Evolutionary conservation across 2,113 vertebrate genomes (phyloP).

Genomic region (Apteryx mantelli): DNA sequence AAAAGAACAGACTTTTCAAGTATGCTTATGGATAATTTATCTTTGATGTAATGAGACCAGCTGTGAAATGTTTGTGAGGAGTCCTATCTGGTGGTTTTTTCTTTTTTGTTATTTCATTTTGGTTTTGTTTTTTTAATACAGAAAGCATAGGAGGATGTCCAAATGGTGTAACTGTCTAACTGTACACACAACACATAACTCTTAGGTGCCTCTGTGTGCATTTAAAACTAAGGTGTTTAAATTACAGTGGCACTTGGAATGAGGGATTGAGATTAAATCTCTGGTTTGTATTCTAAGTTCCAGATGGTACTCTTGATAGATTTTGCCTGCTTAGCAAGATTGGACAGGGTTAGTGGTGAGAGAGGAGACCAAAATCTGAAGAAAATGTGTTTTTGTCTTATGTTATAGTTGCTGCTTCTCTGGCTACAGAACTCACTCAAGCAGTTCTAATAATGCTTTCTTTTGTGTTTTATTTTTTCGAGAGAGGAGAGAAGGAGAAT

Average conservation of each 20-base stretch:
- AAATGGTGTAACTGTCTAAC: not conserved
- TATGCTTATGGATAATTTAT: not conserved
- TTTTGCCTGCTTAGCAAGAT: not conserved
- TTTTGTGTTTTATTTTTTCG: not conserved
- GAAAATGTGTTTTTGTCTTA: not conserved
- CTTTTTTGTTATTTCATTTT: not conserved
- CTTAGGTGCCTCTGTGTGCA: not conserved
- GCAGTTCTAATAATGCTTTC: not conserved
- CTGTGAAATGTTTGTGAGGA: not conserved
- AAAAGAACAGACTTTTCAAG: not conserved
- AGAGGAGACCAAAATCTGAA: not conserved
- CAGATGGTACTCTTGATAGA: not conserved
- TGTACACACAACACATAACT: fast-evolving
- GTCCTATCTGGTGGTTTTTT: not conserved
- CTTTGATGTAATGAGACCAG: not conserved
- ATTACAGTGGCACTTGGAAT: not conserved
- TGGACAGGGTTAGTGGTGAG: not conserved
- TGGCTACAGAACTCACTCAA: not conserved
- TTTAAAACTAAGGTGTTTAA: not conserved
- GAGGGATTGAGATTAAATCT: not conserved
- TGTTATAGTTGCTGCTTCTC: not conserved
- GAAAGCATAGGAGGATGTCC: not conserved
- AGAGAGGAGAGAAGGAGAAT: not conserved
- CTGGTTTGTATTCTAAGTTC: fast-evolving
- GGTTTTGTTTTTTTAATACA: not conserved